phyloP scores from a whole-genome alignment of 35 echinoderm and acorn worm genomes.

The Acanthaster planci region DNA sequence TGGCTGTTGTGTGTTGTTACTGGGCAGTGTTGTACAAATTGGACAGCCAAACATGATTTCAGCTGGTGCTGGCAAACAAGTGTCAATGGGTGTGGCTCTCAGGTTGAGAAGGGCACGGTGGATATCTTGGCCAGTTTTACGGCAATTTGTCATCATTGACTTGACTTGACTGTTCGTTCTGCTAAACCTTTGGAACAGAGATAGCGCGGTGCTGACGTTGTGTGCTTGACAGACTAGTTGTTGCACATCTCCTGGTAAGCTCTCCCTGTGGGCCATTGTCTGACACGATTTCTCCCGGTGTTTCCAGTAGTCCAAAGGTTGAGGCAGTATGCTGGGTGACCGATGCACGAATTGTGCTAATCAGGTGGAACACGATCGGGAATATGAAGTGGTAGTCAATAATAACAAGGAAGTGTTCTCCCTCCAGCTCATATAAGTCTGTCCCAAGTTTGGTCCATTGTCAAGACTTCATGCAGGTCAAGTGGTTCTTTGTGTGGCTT shows the following conservation, averaged over 20 bases:
- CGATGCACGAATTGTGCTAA: slow-evolving; percentile 35
- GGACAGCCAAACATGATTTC: slow-evolving; percentile 58
- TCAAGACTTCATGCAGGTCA: slow-evolving; percentile 20
- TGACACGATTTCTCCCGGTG: slow-evolving; percentile 52
- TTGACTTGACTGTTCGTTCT: slow-evolving; percentile 64
- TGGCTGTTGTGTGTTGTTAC: slow-evolving; percentile 12
- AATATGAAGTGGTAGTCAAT: slow-evolving; percentile 74
- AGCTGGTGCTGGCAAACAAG: slow-evolving; percentile 43
- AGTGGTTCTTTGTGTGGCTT: slow-evolving; percentile 43
- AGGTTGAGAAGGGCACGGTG: slow-evolving; percentile 51
- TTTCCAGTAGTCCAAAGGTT: slow-evolving; percentile 61
- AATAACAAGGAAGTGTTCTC: slow-evolving; percentile 51
- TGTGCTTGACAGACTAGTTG: slow-evolving; percentile 68
- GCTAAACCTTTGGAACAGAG: slow-evolving; percentile 55
- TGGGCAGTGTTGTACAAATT: slow-evolving; percentile 50
- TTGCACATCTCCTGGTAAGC: slow-evolving; percentile 52
- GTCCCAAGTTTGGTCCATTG: slow-evolving; percentile 41
- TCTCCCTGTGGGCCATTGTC: slow-evolving; percentile 59
- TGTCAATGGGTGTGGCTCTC: slow-evolving; percentile 50
- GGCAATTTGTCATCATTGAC: slow-evolving; percentile 61
- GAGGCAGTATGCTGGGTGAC: slow-evolving; percentile 34
- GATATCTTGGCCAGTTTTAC: slow-evolving; percentile 48
- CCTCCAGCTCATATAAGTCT: not conserved
- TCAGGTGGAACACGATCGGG: too few species aligned
- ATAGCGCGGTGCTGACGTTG: slow-evolving; percentile 50